Conservation (phyloP, 2,797 vertebrate genomes). For the Hydrolagus colliei region DNA sequence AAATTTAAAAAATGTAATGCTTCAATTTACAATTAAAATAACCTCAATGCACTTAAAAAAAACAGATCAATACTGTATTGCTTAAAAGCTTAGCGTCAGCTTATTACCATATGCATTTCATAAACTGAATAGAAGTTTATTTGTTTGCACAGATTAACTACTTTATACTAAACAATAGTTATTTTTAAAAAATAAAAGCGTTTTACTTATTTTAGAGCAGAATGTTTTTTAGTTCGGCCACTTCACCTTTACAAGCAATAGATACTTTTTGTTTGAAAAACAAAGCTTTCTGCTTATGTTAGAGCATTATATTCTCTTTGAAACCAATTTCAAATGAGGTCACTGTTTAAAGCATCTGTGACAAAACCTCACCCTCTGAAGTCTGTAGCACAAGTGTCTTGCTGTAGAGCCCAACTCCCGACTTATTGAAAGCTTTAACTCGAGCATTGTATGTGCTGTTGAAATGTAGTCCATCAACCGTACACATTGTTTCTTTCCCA, state of each 20-base stretch:
- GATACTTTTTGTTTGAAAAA: not conserved
- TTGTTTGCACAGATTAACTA: not conserved
- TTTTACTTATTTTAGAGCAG: not conserved
- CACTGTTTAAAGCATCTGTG: constrained; percentile 21
- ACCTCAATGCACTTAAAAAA: not conserved
- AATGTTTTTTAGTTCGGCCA: not conserved
- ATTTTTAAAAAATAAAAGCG: not conserved
- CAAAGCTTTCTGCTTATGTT: not conserved
- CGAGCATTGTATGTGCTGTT: constrained; percentile 94
- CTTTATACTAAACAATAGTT: not conserved
- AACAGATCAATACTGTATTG: not conserved
- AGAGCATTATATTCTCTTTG: not conserved
- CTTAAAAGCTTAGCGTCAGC: not conserved
- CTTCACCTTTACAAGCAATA: not conserved
- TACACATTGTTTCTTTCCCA: constrained; percentile 95
- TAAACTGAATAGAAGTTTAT: not conserved
- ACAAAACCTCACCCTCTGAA: constrained; percentile 76
- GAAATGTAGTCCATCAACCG: constrained; percentile 95
- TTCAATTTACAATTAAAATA: constrained; percentile 18
- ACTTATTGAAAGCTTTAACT: constrained; percentile 91
- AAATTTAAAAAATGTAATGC: constrained; percentile 19
- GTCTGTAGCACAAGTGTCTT: constrained; percentile 95
- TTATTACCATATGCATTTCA: constrained; percentile 6
- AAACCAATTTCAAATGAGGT: not conserved
- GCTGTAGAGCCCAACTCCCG: constrained; percentile 93